Base-by-base conservation (phyloP, 2,888 invertebrate genomes). In the Abrostola triplasia region DNA sequence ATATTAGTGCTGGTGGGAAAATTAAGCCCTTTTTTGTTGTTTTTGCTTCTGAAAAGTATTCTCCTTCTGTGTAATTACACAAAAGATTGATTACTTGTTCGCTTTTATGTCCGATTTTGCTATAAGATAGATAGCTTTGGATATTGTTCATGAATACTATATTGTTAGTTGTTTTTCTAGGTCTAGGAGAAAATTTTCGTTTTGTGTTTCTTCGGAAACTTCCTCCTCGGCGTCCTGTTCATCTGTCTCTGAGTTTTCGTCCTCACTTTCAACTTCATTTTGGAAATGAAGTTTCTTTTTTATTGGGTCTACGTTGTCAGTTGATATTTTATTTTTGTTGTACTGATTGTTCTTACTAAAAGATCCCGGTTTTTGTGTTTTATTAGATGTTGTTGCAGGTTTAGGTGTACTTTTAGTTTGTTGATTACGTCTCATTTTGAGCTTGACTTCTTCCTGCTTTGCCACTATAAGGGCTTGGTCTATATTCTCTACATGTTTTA, bases 391-490 rank as follows among this genome's bases (percentile, higher is more conserved):
- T 8, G 6, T 0, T 5, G 54, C 5, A 2, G 42, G 1, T 64
- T 62, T 61, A 0, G 10, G 24, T 0, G 11, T 38, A 8, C 12
- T 38, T 11, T 57, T 67, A 8, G 5, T 48, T 49, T 63, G 48
- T 48, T 56, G 48, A 0, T 6, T 7, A 4, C 54, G 51, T 1
- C 48, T 71, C 37, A 48, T 50, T 36, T 50, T 54, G 0, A 71
- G 0, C n/a, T 78, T 70, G 0, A 60, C 11, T 50, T 80, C 76
- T n/a, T 80, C 79, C 10, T 77, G 76, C 67, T 75, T 78, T 0
- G 76, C 81, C 24, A 73, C 40, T 0, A 60, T 70, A 0, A 80
- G 64, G 0, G 76, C 79, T 11, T 75, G 72, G 0, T 78, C 74
- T 48, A 79, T 12, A 10, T 76, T 73, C 51, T 52, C 47, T 0